phyloP scores from a whole-genome alignment of 2,113 vertebrate species.

The Semnopithecus entellus region DNA sequence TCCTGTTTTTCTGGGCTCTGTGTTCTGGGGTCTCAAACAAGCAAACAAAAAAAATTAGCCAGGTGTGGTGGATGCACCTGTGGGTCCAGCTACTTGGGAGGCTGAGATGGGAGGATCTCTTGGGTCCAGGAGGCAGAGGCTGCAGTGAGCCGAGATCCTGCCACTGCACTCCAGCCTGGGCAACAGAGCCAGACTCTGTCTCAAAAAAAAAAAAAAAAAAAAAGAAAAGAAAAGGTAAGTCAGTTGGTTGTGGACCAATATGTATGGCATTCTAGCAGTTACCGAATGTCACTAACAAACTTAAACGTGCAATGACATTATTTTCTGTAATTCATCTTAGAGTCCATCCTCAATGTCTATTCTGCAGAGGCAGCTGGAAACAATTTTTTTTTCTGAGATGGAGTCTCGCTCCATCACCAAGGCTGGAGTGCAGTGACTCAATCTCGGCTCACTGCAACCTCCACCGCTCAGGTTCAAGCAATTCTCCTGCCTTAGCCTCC shows the following conservation, averaged over 20 bases:
- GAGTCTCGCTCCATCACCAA: too few relatives aligned
- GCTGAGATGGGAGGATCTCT: neutral
- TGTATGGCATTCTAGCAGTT: neutral
- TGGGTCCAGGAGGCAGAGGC: neutral
- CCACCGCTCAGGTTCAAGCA: too few relatives aligned
- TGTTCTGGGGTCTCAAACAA: neutral
- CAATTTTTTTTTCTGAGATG: too few relatives aligned
- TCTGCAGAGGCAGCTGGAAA: neutral
- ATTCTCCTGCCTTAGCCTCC: too few relatives aligned
- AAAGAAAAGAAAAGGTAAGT: neutral
- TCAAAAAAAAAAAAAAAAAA: neutral
- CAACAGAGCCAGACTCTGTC: neutral
- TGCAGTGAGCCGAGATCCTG: neutral
- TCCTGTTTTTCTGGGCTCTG: neutral
- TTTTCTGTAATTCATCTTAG: neutral
- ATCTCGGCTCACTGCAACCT: too few relatives aligned
- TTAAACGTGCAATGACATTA: neutral
- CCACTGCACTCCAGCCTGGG: neutral
- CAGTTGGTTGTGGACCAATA: neutral
- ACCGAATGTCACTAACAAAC: neutral
- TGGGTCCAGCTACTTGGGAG: neutral
- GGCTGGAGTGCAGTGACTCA: too few relatives aligned
- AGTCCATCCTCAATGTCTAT: neutral
- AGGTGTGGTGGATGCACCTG: neutral
- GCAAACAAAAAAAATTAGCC: neutral